phyloP scores from a whole-genome alignment of 1,140 invertebrate genomes.

The Mya arenaria region DNA sequence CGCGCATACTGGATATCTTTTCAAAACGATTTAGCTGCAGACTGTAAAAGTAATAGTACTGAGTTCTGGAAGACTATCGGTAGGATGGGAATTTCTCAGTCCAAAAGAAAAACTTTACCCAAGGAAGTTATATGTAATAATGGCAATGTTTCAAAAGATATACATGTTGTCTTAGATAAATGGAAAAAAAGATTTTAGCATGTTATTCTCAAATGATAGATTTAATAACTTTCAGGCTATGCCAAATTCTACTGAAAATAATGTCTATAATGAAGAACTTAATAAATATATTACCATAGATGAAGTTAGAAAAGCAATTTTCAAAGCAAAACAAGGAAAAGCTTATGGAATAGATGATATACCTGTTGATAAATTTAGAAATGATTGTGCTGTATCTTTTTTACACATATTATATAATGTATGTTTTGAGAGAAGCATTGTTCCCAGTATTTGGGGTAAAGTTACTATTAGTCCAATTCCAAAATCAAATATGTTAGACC shows the following conservation, averaged over 20 bases:
- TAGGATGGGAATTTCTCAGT: neutral
- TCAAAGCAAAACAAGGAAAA: neutral
- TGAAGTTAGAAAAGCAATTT: neutral
- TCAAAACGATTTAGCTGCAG: neutral
- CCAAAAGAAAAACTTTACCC: neutral
- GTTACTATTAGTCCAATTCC: neutral
- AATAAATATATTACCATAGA: neutral
- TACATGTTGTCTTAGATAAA: neutral
- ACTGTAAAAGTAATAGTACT: neutral
- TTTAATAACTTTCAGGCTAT: neutral
- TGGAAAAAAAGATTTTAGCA: neutral
- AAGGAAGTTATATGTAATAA: neutral
- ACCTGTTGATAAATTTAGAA: neutral
- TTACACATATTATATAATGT: neutral
- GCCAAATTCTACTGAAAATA: neutral
- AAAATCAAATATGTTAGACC: neutral
- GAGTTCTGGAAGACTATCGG: conserved; percentile 5
- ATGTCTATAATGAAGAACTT: neutral
- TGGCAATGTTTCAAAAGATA: neutral
- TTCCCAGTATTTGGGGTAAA: neutral
- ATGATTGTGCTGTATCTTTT: neutral
- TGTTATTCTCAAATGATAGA: neutral
- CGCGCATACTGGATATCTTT: neutral
- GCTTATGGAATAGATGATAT: neutral
- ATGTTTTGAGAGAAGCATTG: neutral